phyloP scores from a whole-genome alignment of 1,140 invertebrate genomes.

The Papilio polyxenes region DNA sequence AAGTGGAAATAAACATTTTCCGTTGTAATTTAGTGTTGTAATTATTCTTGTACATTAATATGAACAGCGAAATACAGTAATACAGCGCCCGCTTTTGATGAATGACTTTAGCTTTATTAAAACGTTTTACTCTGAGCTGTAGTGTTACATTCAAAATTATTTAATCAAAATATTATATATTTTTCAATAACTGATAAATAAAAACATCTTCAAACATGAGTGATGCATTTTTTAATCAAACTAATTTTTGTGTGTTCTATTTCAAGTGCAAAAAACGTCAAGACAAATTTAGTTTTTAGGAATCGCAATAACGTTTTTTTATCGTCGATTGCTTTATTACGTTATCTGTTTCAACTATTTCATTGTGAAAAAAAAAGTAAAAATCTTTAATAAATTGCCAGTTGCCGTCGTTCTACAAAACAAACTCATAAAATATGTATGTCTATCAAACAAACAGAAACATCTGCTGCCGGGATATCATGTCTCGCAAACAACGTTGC shows the following conservation, averaged over 20 bases:
- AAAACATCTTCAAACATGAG: too few relatives aligned
- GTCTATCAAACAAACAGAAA: slow-evolving; percentile 52
- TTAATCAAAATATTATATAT: background rate
- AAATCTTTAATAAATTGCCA: slow-evolving; percentile 45
- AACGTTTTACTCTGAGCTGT: background rate
- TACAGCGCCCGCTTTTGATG: background rate
- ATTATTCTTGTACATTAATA: background rate
- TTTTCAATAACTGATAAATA: too few relatives aligned
- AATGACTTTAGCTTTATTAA: slow-evolving; percentile 9
- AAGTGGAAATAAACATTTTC: background rate
- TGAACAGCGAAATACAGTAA: background rate
- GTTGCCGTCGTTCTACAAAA: slow-evolving; percentile 53
- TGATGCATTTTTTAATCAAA: too few relatives aligned
- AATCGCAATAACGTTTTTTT: too few relatives aligned
- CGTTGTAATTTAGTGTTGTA: background rate
- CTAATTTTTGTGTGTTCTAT: too few relatives aligned
- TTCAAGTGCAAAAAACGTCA: too few relatives aligned
- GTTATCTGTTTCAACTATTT: too few relatives aligned
- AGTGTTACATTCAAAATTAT: background rate
- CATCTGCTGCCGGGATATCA: slow-evolving; percentile 22
- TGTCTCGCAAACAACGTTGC: background rate
- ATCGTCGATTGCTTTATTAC: too few relatives aligned
- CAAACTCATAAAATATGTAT: slow-evolving; percentile 54
- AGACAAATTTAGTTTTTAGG: too few relatives aligned
- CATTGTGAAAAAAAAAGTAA: too few relatives aligned